These are phyloP conservation scores for Diorhabda sublineata DNA, from an alignment of 1,140 invertebrate genomes.

Conservation along the genomic window DNA sequence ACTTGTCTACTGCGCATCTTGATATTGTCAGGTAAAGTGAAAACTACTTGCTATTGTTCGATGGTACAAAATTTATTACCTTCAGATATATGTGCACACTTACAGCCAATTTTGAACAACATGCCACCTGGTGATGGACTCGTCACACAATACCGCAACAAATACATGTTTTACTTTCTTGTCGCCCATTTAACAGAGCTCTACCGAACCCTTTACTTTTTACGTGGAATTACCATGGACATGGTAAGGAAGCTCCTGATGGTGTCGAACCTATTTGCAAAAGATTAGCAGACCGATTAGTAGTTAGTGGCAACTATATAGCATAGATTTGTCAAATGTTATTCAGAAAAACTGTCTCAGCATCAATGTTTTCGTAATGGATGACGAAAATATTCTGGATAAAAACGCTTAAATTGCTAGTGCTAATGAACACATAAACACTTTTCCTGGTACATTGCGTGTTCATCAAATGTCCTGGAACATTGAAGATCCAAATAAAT, in stretches of 20 bases:
- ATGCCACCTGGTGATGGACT: conserved; percentile 20
- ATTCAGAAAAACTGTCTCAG: not conserved
- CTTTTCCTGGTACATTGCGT: not conserved
- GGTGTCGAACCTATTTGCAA: conserved; percentile 12
- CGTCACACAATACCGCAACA: conserved; percentile 26
- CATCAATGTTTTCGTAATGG: not conserved
- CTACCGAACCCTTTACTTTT: conserved; percentile 8
- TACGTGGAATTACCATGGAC: conserved; percentile 15
- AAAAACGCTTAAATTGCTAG: not conserved
- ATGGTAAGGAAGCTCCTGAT: conserved; percentile 22
- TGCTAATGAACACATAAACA: not conserved
- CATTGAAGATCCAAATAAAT: not conserved
- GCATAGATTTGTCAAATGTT: not conserved
- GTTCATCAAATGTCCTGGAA: not conserved
- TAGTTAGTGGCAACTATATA: conserved; percentile 10
- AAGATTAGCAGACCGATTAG: conserved; percentile 12
- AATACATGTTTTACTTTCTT: conserved; percentile 24
- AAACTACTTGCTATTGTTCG: conserved; percentile 1
- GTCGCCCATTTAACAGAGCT: not conserved
- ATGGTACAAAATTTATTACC: not conserved
- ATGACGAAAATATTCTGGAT: not conserved
- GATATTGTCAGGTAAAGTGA: not conserved
- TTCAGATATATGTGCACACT: conserved; percentile 4
- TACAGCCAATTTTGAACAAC: not conserved
- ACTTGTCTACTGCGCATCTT: too few relatives aligned